Conservation (phyloP, 2,113 vertebrate genomes). For the Cricetomys ansorgei region DNA sequence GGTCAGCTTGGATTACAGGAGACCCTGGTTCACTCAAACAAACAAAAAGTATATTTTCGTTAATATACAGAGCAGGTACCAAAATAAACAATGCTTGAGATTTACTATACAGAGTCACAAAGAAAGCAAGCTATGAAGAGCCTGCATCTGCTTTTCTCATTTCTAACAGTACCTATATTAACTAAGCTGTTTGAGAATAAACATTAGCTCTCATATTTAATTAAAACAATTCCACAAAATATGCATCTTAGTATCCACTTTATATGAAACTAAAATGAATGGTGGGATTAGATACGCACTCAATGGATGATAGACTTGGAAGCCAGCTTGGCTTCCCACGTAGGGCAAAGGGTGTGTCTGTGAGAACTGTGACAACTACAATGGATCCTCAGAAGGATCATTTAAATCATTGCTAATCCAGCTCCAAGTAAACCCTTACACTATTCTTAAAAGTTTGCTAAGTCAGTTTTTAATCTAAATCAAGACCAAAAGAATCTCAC, state of each 20-base stretch:
- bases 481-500: not conserved
- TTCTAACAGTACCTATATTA: not conserved
- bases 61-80: not conserved
- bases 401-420: not conserved
- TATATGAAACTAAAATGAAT: not conserved
- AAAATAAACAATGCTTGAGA: not conserved
- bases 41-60: not conserved
- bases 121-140: not conserved
- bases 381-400: not conserved
- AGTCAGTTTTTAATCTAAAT: conserved; percentile 3
- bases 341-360: not conserved
- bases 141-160: not conserved
- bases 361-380: not conserved
- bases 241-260: not conserved
- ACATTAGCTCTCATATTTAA: not conserved
- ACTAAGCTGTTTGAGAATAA: not conserved
- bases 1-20: not conserved
- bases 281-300: not conserved
- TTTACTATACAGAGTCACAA: not conserved
- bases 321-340: not conserved
- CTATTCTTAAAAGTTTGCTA: not conserved
- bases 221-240: conserved; percentile 34
- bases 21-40: not conserved
- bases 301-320: not conserved
- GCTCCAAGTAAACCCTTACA: not conserved